Percentiles rank a stretch among this genome's conserved stretches.
These are phyloP conservation scores for Pardalotus punctatus DNA, from an alignment of 2,113 vertebrate species.

Conservation along the genomic window DNA sequence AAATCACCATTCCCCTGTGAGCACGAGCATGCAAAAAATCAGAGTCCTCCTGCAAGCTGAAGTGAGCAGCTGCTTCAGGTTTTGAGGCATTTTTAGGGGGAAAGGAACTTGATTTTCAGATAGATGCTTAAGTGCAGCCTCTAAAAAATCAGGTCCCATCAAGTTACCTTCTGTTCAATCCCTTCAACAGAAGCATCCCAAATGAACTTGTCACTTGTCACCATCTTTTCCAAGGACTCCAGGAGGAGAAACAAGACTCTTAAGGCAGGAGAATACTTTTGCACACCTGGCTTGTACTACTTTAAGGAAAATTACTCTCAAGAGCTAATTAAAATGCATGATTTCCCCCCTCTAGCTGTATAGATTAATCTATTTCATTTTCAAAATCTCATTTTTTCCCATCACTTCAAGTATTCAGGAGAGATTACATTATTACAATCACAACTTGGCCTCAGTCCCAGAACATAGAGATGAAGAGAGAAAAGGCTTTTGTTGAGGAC, in stretches of 20 bases:
- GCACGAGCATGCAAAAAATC: background rate
- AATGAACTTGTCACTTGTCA: conserved; percentile 52
- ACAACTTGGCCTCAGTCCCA: conserved; percentile 58
- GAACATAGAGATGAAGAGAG: conserved; percentile 44
- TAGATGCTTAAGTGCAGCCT: background rate
- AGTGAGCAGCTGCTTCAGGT: background rate
- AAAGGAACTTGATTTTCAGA: background rate
- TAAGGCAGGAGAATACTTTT: conserved; percentile 39
- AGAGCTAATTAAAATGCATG: conserved; percentile 49
- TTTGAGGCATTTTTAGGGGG: background rate
- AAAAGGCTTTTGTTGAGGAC: conserved; percentile 46
- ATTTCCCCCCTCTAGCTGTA: conserved; percentile 47
- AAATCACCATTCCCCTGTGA: background rate
- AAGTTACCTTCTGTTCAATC: background rate
- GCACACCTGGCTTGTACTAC: conserved; percentile 54
- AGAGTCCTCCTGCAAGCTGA: background rate
- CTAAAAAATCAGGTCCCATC: background rate
- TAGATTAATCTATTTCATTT: conserved; percentile 68
- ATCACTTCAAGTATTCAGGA: conserved; percentile 66
- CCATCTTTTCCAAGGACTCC: conserved; percentile 40
- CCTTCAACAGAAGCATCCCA: background rate
- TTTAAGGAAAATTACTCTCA: conserved; percentile 54
- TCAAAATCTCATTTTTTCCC: conserved; percentile 50
- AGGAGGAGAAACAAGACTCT: conserved; percentile 31
- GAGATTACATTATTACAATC: conserved; percentile 63